These are phyloP conservation scores for Cebus imitator DNA, from an alignment of 2,113 vertebrate genomes.

Conservation along the genomic window DNA sequence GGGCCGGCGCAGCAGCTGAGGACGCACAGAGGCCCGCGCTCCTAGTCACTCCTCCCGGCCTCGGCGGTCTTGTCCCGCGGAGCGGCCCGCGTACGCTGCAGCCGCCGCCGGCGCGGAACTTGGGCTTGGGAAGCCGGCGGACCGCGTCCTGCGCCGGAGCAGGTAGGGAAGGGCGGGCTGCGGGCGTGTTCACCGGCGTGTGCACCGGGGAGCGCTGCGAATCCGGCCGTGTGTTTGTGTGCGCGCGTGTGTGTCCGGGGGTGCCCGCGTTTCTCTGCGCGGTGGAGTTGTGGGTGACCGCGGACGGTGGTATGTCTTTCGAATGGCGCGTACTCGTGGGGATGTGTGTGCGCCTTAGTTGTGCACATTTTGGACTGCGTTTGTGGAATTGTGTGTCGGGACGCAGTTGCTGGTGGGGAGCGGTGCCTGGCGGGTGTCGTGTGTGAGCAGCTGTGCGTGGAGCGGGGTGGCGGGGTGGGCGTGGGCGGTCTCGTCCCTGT, in stretches of 20 bases:
- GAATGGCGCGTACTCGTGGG: conserved; percentile 50
- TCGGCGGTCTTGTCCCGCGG: neutral
- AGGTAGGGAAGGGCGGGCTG: conserved; percentile 57
- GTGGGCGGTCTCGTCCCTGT: conserved; percentile 14
- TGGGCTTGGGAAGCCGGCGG: conserved; percentile 57
- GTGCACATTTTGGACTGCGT: conserved; percentile 57
- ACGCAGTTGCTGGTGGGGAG: conserved; percentile 13
- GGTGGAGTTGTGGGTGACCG: conserved; percentile 42
- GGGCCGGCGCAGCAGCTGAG: conserved; percentile 70
- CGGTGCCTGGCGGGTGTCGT: neutral
- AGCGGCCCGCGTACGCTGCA: conserved; percentile 16
- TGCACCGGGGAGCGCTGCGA: neutral
- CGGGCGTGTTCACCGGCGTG: neutral
- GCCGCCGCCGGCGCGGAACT: conserved; percentile 49
- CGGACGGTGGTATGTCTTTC: neutral
- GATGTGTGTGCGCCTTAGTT: neutral
- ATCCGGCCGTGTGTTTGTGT: neutral
- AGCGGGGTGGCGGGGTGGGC: neutral
- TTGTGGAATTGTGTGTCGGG: conserved; percentile 27
- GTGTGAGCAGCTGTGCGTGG: neutral
- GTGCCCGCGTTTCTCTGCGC: neutral
- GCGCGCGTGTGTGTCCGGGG: neutral
- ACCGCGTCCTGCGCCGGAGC: conserved; percentile 48
- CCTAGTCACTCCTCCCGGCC: conserved; percentile 54
- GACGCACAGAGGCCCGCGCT: conserved; percentile 54